Evolutionary conservation across 2,113 vertebrate species (phyloP).

Genomic region (Phrynocephalus versicolor): DNA sequence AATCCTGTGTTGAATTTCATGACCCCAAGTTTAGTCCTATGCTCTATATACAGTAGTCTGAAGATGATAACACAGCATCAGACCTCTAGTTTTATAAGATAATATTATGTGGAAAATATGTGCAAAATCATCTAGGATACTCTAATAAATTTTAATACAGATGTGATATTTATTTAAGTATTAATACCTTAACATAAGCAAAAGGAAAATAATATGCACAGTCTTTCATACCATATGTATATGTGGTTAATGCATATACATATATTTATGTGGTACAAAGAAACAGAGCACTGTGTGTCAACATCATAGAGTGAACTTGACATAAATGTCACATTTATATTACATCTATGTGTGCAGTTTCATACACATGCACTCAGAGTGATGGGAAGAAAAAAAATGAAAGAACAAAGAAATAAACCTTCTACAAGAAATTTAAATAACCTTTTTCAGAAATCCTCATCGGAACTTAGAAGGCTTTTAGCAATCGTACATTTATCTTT

Average conservation of each 20-base stretch:
- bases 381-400: conserved; percentile 64
- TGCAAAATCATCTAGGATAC: not conserved
- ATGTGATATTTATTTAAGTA: conserved; percentile 28
- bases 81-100: conserved; percentile 10
- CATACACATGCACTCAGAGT: conserved; percentile 41
- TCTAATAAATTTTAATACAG: conserved; percentile 37
- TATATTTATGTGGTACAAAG: not conserved
- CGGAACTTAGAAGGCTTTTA: conserved; percentile 74
- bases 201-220: conserved; percentile 15
- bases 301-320: conserved; percentile 7
- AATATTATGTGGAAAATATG: conserved; percentile 18
- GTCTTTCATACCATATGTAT: not conserved
- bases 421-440: conserved; percentile 76
- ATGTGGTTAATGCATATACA: not conserved
- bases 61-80: not conserved
- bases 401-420: conserved; percentile 62
- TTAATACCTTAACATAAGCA: conserved; percentile 19
- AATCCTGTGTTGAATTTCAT: not conserved
- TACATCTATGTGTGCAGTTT: not conserved
- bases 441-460: conserved; percentile 71
- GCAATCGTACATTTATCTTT: conserved; percentile 76
- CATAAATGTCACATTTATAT: conserved; percentile 17
- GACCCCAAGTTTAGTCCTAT: not conserved
- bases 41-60: not conserved
- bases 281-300: not conserved